Evolutionary conservation across 1,140 invertebrate species (phyloP).

Genomic region (Macrotrachela quadricornifera): DNA sequence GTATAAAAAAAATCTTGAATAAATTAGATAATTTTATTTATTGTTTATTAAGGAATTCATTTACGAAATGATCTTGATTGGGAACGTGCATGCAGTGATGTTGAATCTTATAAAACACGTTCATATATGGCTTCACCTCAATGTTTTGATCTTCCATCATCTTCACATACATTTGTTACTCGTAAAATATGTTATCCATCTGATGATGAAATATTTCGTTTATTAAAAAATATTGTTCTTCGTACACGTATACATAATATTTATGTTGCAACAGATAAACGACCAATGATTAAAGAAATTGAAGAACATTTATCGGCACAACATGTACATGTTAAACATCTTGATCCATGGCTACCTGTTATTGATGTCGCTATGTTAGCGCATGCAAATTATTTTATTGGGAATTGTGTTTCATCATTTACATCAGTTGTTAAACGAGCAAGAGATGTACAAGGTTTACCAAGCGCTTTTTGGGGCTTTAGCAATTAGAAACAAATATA

Average conservation of each 20-base stretch:
- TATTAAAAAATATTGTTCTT: slow-evolving; percentile 15
- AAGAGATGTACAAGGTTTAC: slow-evolving; percentile 52
- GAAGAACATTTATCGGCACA: slow-evolving; percentile 24
- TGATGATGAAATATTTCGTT: slow-evolving; percentile 28
- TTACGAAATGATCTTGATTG: slow-evolving; percentile 88
- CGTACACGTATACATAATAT: slow-evolving; percentile 45
- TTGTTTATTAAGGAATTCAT: slow-evolving; percentile 59
- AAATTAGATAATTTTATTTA: slow-evolving; percentile 27
- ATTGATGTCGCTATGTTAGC: slow-evolving; percentile 68
- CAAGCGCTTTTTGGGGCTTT: slow-evolving; percentile 66
- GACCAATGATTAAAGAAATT: slow-evolving; percentile 47
- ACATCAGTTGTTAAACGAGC: slow-evolving; percentile 71
- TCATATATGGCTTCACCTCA: slow-evolving; percentile 67
- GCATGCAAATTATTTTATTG: slow-evolving; percentile 70
- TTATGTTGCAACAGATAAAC: slow-evolving; percentile 70
- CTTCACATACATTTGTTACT: slow-evolving; percentile 39
- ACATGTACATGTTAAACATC: slow-evolving; percentile 42
- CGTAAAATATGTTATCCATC: slow-evolving; percentile 40
- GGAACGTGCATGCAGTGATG: slow-evolving; percentile 34
- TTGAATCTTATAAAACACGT: background rate
- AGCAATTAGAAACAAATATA: background rate
- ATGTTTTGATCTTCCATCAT: slow-evolving; percentile 70
- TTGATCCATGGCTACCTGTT: slow-evolving; percentile 49
- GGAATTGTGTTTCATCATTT: slow-evolving; percentile 89
- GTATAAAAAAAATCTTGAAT: slow-evolving; percentile 28